Conservation (phyloP, 1,140 invertebrate species). For the Gryon sp. region DNA sequence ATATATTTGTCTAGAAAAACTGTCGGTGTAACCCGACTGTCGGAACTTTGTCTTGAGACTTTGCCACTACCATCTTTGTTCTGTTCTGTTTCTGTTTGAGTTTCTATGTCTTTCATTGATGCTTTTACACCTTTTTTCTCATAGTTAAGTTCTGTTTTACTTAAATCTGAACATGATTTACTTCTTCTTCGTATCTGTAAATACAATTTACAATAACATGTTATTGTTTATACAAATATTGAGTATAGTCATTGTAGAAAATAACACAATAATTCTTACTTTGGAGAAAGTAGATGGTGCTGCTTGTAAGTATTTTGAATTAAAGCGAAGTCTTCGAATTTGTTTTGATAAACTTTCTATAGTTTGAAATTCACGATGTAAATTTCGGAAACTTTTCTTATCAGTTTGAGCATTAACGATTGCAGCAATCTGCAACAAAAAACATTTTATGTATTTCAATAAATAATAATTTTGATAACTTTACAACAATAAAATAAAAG, state of each 20-base stretch:
- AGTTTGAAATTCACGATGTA: constrained; percentile 48
- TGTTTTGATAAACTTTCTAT: constrained; percentile 57
- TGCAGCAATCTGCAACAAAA: constrained; percentile 47
- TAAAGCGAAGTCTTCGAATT: constrained; percentile 33
- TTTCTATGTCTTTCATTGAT: constrained; percentile 70
- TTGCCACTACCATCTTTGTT: constrained; percentile 37
- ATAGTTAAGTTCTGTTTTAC: constrained; percentile 73
- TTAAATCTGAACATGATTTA: constrained; percentile 84
- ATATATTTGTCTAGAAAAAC: constrained; percentile 82
- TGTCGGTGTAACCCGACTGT: constrained; percentile 77
- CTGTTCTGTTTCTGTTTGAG: constrained; percentile 81
- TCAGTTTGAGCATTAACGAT: constrained; percentile 50
- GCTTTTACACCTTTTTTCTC: constrained; percentile 43
- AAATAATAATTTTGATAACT: too few species aligned
- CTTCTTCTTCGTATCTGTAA: constrained; percentile 73
- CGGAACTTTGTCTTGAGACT: constrained; percentile 66
- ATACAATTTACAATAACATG: constrained; percentile 3
- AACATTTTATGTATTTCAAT: background rate
- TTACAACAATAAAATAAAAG: too few species aligned
- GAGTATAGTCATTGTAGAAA: too few species aligned
- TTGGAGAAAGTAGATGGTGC: constrained; percentile 41
- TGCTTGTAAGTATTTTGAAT: constrained; percentile 22
- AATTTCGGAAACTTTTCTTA: constrained; percentile 32
- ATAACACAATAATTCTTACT: constrained; percentile 67
- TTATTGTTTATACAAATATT: background rate